Conservation (phyloP, 2,113 vertebrate genomes). For the Heterochromis multidens region DNA sequence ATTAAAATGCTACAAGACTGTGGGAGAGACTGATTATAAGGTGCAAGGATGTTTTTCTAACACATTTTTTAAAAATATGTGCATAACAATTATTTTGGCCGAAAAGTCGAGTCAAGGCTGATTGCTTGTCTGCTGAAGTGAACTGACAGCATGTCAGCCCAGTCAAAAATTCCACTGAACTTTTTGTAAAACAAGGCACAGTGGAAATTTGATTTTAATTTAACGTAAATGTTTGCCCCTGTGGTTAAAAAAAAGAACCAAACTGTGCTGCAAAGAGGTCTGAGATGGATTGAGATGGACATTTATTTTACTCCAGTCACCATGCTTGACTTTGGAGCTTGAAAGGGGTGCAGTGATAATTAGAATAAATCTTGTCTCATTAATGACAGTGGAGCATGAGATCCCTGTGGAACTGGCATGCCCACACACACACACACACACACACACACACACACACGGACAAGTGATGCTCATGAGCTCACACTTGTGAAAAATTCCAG, state of each 20-base stretch:
- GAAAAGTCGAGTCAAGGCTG: neutral
- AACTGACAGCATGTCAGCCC: neutral
- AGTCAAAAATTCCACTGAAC: neutral
- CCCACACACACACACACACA: neutral
- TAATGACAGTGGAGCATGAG: neutral
- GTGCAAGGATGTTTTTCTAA: neutral
- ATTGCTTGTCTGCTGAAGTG: neutral
- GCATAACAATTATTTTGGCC: neutral
- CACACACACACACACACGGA: neutral
- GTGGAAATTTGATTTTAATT: neutral
- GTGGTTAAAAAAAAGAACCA: neutral
- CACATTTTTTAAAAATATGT: neutral
- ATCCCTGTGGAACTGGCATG: neutral
- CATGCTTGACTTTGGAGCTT: neutral
- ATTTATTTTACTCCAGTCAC: neutral
- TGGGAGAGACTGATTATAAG: neutral
- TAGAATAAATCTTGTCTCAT: slow-evolving; percentile 1
- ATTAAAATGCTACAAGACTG: neutral
- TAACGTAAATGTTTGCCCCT: neutral
- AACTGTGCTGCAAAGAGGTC: neutral
- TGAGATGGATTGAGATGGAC: neutral
- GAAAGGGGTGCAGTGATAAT: neutral
- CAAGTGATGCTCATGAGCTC: neutral
- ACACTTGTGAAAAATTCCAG: neutral
- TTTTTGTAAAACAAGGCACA: neutral